Evolutionary conservation across 2,113 vertebrate species (phyloP), one percentile per base, ranked within the genome.

Genomic region (Bubo scandiacus): DNA sequence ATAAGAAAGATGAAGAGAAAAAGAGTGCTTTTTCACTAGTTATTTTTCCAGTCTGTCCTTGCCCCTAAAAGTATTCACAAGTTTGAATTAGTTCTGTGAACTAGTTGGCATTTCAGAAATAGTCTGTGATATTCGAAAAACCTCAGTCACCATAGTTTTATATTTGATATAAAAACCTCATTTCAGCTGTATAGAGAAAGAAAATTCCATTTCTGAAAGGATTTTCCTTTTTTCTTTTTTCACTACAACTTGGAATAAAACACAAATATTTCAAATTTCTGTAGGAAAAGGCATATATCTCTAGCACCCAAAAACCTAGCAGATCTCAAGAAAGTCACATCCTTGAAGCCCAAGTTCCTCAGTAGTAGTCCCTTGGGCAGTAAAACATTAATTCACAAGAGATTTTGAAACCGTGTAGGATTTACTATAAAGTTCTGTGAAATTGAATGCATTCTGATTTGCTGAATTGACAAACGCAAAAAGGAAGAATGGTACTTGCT

Each of bases 81-180:
- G 12, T 61, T 58, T 54, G 29, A 84, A 47, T 66, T 54, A 74
- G 1, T 62, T 90, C 36, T 71, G 32, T 42, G 61, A 85, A 45
- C 51, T 54, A 25, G 13, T 30, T 70, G 87, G 4, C 12, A 73
- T 22, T 93, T 87, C 43, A 81, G 18, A 93, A 90, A 87, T 45
- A 43, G 61, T 57, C 17, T 65, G 2, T 59, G 22, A 7, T 40
- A 61, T 49, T 62, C 11, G 47, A 77, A 74, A 74, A 51, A 2
- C 0, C 4, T 47, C 29, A 43, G 6, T 77, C 12, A 38, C 11
- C 8, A 61, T 40, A 3, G 0, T 0, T 54, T 67, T 62, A 13
- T 30, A 65, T 32, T 10, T 55, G 5, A 45, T 18, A n/a, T 30
- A 43, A 54, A 86, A 38, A 43, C 2, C 3, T 73, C 9, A 18